A percentile compares a stretch with the other conserved stretches of the same genome.
phyloP scores from a whole-genome alignment of 2,113 vertebrate species.

The Paralichthys olivaceus region DNA sequence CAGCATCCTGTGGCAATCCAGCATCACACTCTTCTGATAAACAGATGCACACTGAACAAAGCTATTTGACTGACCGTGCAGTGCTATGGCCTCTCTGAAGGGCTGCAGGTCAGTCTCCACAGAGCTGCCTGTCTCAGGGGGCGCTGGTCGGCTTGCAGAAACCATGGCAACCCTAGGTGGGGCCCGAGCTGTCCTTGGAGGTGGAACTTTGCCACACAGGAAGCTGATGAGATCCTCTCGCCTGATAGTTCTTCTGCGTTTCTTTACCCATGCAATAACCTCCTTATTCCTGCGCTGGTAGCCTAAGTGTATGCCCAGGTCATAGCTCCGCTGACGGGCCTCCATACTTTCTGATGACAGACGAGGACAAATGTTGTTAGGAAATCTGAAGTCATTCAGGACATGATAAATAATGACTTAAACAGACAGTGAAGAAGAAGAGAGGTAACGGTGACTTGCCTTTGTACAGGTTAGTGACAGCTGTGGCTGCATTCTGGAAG shows the following conservation, averaged over 20 bases:
- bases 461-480: constrained; percentile 99
- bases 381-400: background rate
- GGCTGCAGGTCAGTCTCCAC: constrained; percentile 99
- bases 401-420: no score
- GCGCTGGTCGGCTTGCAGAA: constrained; percentile 90
- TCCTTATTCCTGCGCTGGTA: constrained; percentile 98
- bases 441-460: constrained; percentile 77
- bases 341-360: constrained; percentile 90
- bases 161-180: constrained; percentile 95
- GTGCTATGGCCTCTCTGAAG: constrained; percentile 99
- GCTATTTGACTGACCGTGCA: constrained; percentile 88
- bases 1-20: background rate
- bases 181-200: constrained; percentile 92
- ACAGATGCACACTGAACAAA: background rate
- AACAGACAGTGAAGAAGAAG: background rate
- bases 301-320: constrained; percentile 96
- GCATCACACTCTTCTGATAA: background rate
- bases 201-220: constrained; percentile 97
- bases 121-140: constrained; percentile 93
- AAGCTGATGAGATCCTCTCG: constrained; percentile 99
- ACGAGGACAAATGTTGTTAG: constrained; percentile 4
- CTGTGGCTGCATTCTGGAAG: constrained; percentile 98
- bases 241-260: constrained; percentile 96
- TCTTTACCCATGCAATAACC: constrained; percentile 98
- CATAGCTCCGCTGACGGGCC: constrained; percentile 94